Conservation (phyloP, 2,113 vertebrate species). For the Coracopsis vasa region DNA sequence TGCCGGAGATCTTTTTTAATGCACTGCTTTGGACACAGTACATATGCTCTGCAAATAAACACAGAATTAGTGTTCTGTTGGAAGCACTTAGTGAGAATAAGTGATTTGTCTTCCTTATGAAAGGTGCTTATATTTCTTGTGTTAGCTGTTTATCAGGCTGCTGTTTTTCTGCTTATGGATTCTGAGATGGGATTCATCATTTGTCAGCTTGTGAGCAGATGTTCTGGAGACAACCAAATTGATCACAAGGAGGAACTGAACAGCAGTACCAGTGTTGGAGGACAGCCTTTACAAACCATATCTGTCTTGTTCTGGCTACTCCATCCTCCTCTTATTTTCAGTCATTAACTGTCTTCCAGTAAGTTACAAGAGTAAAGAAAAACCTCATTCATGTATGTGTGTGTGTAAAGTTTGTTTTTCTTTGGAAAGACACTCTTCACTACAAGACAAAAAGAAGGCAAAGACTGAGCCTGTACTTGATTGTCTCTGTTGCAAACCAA, state of each 20-base stretch:
- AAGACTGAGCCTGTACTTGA: not conserved
- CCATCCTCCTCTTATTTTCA: not conserved
- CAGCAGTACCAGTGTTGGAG: not conserved
- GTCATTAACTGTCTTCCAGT: not conserved
- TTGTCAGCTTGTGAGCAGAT: conserved; percentile 71
- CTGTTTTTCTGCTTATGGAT: conserved; percentile 68
- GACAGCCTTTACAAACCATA: conserved; percentile 37
- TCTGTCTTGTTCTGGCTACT: not conserved
- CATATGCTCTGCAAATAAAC: conserved; percentile 75
- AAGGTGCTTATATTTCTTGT: conserved; percentile 70
- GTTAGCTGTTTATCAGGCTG: conserved; percentile 71
- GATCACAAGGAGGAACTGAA: conserved; percentile 58
- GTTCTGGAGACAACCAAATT: conserved; percentile 60
- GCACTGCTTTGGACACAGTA: conserved; percentile 65
- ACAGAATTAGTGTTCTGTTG: conserved; percentile 73
- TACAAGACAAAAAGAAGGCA: not conserved
- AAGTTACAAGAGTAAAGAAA: not conserved
- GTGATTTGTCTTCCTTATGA: conserved; percentile 77
- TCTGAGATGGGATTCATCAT: conserved; percentile 66
- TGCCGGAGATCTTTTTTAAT: conserved; percentile 72
- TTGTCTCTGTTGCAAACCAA: not conserved
- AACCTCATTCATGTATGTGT: not conserved
- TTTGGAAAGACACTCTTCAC: not conserved
- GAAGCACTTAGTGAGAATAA: conserved; percentile 70
- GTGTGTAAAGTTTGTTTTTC: not conserved